Conservation (phyloP, 2,113 vertebrate species). For the Cephalopholis sonnerati region DNA sequence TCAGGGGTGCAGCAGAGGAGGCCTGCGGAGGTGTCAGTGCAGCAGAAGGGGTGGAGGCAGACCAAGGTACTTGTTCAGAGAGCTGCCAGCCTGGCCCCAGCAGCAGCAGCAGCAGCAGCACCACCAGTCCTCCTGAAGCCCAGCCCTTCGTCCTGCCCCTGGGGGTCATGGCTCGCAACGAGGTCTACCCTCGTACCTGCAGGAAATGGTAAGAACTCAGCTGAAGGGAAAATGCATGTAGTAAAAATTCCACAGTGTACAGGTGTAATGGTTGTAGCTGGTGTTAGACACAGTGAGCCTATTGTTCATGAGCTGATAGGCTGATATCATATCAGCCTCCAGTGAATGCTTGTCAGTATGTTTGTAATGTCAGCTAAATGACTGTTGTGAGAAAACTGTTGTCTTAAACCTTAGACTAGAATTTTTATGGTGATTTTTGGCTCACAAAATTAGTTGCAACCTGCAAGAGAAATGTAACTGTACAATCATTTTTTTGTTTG, state of each 20-base stretch:
- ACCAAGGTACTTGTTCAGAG: conserved; percentile 53
- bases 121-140: conserved; percentile 55
- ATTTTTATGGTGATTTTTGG: neutral
- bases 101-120: conserved; percentile 4
- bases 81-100: conserved; percentile 45
- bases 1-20: conserved; percentile 24
- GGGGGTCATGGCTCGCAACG: conserved; percentile 94
- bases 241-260: neutral
- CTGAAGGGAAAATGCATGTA: neutral
- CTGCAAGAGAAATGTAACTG: neutral
- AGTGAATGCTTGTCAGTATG: neutral
- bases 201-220: conserved; percentile 88
- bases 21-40: conserved; percentile 38
- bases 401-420: neutral
- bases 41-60: conserved; percentile 44
- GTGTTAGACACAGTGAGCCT: neutral
- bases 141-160: conserved; percentile 92
- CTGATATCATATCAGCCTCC: neutral
- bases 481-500: neutral
- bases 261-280: neutral
- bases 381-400: neutral
- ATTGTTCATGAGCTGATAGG: neutral
- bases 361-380: neutral
- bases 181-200: conserved; percentile 95
- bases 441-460: neutral